phyloP scores from a whole-genome alignment of 2,797 vertebrate species.

The Tamandua tetradactyla region DNA sequence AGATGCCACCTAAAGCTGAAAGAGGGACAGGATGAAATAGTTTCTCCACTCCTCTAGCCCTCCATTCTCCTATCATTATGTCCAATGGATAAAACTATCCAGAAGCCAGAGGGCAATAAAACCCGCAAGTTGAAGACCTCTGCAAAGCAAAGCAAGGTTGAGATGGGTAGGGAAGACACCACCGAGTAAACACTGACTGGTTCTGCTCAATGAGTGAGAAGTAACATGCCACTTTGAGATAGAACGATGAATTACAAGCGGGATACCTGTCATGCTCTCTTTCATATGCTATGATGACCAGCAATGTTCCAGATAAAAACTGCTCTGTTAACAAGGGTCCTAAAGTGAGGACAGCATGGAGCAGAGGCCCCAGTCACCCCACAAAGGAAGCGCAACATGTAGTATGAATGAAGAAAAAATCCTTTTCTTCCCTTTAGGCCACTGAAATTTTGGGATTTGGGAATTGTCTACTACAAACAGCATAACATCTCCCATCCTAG shows the following conservation, averaged over 20 bases:
- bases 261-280: background rate
- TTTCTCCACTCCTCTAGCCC: background rate
- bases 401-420: background rate
- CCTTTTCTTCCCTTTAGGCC: background rate
- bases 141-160: background rate
- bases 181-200: background rate
- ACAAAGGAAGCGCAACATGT: background rate
- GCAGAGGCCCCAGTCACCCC: background rate
- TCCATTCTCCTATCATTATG: background rate
- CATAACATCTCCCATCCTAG: background rate
- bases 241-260: background rate
- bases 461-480: background rate
- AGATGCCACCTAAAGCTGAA: background rate
- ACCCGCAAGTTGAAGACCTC: background rate
- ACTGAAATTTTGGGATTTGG: background rate
- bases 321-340: background rate
- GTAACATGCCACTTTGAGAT: background rate
- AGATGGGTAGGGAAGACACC: background rate
- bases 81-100: background rate
- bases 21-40: background rate
- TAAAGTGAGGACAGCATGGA: background rate
- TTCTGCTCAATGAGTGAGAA: background rate
- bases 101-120: background rate
- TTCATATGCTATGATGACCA: background rate
- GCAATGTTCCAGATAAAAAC: background rate